Base-by-base conservation (phyloP, 2,888 invertebrate genomes). In the Ophioninae sp. region DNA sequence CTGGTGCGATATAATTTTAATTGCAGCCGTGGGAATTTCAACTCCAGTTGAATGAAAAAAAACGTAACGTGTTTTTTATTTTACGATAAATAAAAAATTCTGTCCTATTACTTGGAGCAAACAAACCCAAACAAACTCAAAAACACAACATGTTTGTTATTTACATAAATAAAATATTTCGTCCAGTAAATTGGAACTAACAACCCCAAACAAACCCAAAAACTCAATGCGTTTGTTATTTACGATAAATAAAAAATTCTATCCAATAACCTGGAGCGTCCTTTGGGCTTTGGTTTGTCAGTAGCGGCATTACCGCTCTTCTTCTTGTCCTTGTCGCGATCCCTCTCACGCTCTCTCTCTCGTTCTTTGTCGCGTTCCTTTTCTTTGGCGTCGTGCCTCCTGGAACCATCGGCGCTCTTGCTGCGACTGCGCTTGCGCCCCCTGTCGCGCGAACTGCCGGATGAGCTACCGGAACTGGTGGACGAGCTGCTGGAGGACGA, bases 401-500 rank as follows among this genome's bases (percentile, higher is more conserved):
- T 88, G 21, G 91, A 90, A 39, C 88, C 92, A 88, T 91, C 91
- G 68, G 87, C 90, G 86, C 92, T 92, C 89, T 93, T 92, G 87
- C 93, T 89, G 57, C 92, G 89, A 88, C 93, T 92, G 8, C 89
- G 92, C 92, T 93, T 93, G 94, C 95, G 95, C 94, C 93, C 96
- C 94, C 93, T 96, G 67, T 95, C 94, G 67, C 95, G 93, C 57
- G 96, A 95, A 83, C 95, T 93, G 0, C 94, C 93, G 1, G 93
- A 93, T 41, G 93, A 94, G 87, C 93, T 94, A 65, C 95, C 95
- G 0, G 97, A 96, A 87, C 96, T 96, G 90, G 96, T 97, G 0
- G 96, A 97, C 0, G 96, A 96, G 8, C 96, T 97, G 74, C 96
- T 95, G 0, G 97, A 97, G 17, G 96, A 95, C 0, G 96, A 96